Conservation (phyloP, 2,113 vertebrate species). For the Leiothrix lutea region DNA sequence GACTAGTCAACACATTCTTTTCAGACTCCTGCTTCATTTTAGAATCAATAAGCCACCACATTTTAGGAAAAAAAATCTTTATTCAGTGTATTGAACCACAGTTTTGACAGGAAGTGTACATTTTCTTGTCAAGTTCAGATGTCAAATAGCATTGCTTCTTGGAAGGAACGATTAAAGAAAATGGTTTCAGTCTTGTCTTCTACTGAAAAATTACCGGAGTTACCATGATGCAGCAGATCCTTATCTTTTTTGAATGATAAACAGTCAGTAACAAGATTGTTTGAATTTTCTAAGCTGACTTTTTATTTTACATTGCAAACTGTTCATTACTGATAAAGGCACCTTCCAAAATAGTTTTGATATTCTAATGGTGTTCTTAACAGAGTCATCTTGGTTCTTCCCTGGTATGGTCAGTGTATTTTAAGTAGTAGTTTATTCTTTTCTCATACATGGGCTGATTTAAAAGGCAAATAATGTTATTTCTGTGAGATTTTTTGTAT, state of each 20-base stretch:
- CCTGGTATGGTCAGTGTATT: not conserved
- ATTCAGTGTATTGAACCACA: not conserved
- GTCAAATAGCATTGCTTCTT: not conserved
- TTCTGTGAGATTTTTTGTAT: not conserved
- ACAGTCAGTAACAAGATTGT: not conserved
- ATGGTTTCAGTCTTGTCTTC: not conserved
- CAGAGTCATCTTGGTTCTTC: not conserved
- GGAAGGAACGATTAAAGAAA: not conserved
- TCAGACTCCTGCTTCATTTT: not conserved
- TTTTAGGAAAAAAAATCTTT: not conserved
- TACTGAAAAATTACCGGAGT: not conserved
- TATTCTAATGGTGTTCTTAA: not conserved
- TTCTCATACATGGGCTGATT: not conserved
- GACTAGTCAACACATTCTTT: not conserved
- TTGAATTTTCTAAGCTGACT: not conserved
- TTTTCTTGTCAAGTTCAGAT: not conserved
- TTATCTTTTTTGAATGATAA: not conserved
- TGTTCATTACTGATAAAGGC: not conserved
- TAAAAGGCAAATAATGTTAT: not conserved
- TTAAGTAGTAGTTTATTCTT: not conserved
- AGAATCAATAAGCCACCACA: not conserved
- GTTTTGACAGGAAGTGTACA: not conserved
- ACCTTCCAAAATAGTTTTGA: not conserved
- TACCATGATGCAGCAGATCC: not conserved
- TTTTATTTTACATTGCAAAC: not conserved